Conservation (phyloP, 1,140 invertebrate species). For the Paracyclopina nana region DNA sequence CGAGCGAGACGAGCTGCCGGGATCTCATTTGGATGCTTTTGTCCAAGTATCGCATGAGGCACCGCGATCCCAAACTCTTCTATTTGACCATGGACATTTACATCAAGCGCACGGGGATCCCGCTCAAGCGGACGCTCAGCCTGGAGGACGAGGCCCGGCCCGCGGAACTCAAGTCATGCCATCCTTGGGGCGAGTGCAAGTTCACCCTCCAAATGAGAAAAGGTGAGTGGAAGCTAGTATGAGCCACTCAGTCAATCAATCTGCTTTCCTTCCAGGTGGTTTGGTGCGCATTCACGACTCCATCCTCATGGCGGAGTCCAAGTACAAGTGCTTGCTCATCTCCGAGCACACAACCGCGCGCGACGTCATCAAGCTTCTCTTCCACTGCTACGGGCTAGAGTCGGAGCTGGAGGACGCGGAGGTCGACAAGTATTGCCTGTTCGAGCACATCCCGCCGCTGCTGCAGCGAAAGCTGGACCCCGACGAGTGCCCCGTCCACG, state of each 20-base stretch:
- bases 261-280: too few relatives aligned
- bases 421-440: conserved; percentile 12
- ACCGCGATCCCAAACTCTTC: conserved; percentile 70
- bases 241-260: too few relatives aligned
- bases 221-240: too few relatives aligned
- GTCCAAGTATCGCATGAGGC: conserved; percentile 71
- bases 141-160: conserved; percentile 70
- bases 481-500: conserved; percentile 22
- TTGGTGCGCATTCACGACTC: conserved; percentile 76
- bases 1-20: conserved; percentile 58
- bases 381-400: conserved; percentile 44
- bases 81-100: conserved; percentile 77
- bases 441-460: not conserved
- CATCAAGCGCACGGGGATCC: conserved; percentile 26
- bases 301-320: conserved; percentile 64
- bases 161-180: conserved; percentile 67
- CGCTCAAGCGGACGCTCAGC: conserved; percentile 46
- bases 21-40: conserved; percentile 61
- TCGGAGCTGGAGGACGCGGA: not conserved
- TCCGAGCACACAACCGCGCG: conserved; percentile 72
- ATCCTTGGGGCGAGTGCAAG: conserved; percentile 69
- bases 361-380: conserved; percentile 59
- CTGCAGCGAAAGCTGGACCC: conserved; percentile 21
- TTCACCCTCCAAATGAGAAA: conserved; percentile 64
- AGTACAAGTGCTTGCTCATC: conserved; percentile 74